Evolutionary conservation across 2,888 invertebrate genomes (phyloP).

Genomic region (Antheraea yamamai): DNA sequence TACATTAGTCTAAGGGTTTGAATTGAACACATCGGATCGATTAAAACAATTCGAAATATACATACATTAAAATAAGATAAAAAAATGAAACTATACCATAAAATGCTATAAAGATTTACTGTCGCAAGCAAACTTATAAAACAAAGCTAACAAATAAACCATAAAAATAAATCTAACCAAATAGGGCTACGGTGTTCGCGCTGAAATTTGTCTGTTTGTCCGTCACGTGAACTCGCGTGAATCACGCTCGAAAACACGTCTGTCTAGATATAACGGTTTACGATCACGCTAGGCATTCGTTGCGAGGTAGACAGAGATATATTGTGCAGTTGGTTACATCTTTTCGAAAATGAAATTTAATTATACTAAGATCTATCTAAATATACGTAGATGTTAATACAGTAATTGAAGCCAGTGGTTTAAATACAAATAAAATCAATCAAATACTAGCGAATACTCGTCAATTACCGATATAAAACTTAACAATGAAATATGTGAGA

Average conservation of each 20-base stretch:
- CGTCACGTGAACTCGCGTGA: conserved; percentile 62
- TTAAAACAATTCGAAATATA: not conserved
- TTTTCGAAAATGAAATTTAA: not conserved
- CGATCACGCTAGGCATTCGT: conserved; percentile 22
- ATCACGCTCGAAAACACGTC: conserved; percentile 43
- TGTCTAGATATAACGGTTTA: conserved; percentile 37
- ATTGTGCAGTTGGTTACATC: not conserved
- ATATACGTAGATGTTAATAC: too few relatives aligned
- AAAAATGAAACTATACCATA: not conserved
- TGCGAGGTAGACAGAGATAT: not conserved
- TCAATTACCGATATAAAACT: too few relatives aligned
- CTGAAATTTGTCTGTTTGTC: conserved; percentile 39
- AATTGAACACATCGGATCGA: not conserved
- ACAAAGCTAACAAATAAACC: not conserved
- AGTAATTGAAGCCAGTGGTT: too few relatives aligned
- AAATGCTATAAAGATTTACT: not conserved
- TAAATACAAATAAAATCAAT: too few relatives aligned
- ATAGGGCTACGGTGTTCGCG: conserved; percentile 32
- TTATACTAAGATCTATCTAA: too few relatives aligned
- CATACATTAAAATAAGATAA: not conserved
- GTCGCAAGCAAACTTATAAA: not conserved
- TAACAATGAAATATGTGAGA: too few relatives aligned
- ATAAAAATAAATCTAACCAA: not conserved
- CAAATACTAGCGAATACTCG: too few relatives aligned
- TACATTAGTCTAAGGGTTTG: not conserved